Evolutionary conservation across 2,113 vertebrate species (phyloP).

Genomic region (Dryoscopus gambensis): DNA sequence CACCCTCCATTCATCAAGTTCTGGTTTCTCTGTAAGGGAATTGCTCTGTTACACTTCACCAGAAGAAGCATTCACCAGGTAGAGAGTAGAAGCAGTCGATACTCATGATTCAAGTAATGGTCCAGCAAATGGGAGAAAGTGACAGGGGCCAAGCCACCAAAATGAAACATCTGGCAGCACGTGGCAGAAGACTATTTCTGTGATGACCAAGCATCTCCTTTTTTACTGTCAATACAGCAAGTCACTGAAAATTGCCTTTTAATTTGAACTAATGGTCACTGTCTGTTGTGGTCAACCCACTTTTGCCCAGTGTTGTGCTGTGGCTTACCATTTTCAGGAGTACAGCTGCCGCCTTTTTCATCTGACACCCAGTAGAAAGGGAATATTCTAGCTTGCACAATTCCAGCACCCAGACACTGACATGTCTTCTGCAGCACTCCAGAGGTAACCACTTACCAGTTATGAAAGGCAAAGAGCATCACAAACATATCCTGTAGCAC

Average conservation of each 20-base stretch:
- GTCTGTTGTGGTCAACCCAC: background rate
- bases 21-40: background rate
- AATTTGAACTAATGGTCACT: background rate
- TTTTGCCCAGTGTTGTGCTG: background rate
- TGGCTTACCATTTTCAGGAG: background rate
- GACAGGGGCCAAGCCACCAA: background rate
- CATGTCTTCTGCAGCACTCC: background rate
- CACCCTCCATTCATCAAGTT: background rate
- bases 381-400: background rate
- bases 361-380: background rate
- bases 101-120: background rate
- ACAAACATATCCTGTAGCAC: background rate
- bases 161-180: background rate
- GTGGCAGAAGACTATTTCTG: background rate
- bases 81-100: background rate
- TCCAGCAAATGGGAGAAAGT: background rate
- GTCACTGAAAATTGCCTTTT: background rate
- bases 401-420: background rate
- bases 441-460: background rate
- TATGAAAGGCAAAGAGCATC: background rate
- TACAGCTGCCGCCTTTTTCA: background rate
- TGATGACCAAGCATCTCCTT: background rate
- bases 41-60: background rate
- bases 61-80: background rate
- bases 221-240: background rate